Percentiles rank a stretch among this genome's conserved stretches.
Conservation (phyloP, 2,113 vertebrate species). For the Manacus vitellinus region DNA sequence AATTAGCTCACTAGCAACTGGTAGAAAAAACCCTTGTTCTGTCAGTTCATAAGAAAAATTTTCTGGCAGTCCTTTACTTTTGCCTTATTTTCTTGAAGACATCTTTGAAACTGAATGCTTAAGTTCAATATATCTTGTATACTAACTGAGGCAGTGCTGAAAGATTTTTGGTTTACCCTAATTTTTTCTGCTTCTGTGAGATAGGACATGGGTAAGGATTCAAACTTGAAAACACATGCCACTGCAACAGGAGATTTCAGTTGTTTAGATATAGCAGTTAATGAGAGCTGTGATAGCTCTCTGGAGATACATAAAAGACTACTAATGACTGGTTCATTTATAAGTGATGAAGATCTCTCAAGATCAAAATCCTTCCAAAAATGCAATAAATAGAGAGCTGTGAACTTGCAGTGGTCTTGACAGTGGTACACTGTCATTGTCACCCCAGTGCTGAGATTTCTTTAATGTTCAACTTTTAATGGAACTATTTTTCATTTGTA, state of each 20-base stretch:
- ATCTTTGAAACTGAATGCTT: neutral
- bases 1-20: neutral
- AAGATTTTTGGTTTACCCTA: neutral
- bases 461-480: neutral
- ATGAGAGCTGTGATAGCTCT: conserved; percentile 57
- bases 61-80: neutral
- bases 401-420: neutral
- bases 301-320: conserved; percentile 47
- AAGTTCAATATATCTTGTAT: neutral
- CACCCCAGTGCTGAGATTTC: neutral
- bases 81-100: neutral
- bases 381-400: neutral
- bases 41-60: neutral
- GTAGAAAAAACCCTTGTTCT: neutral
- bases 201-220: neutral
- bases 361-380: conserved; percentile 47
- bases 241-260: conserved; percentile 25
- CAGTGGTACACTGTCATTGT: neutral
- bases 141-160: neutral
- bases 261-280: conserved; percentile 42
- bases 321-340: conserved; percentile 65
- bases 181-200: conserved; percentile 32
- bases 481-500: neutral
- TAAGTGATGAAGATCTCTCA: conserved; percentile 65
- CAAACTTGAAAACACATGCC: conserved; percentile 22